Evolutionary conservation across 92 coral and sea anemone species (phyloP).

Genomic region (Bergia puertoricense): DNA sequence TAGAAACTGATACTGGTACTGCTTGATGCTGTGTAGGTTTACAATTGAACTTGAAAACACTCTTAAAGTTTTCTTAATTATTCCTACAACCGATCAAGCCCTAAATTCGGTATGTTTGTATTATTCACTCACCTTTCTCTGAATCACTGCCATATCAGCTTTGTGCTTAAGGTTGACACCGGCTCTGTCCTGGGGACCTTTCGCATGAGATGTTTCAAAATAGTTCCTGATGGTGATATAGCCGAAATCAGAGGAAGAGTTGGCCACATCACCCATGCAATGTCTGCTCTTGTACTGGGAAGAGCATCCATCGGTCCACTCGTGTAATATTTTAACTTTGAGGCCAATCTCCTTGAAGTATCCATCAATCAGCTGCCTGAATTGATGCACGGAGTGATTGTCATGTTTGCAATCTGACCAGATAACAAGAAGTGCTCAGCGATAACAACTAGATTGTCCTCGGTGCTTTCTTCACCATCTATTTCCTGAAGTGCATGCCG

Average conservation of each 20-base stretch:
- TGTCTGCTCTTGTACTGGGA: slow-evolving; percentile 60
- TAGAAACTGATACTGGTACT: no score
- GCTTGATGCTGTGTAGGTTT: no score
- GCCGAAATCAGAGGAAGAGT: slow-evolving; percentile 43
- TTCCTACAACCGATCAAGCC: no score
- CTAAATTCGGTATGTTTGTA: no score
- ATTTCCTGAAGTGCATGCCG: no score
- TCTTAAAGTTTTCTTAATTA: no score
- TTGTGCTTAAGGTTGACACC: slow-evolving; percentile 64
- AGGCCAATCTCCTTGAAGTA: slow-evolving; percentile 33
- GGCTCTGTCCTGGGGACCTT: slow-evolving; percentile 71
- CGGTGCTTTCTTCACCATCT: no score
- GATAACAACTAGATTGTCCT: no score
- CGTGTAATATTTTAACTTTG: slow-evolving; percentile 44
- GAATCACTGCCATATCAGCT: slow-evolving; percentile 48
- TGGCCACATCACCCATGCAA: slow-evolving; percentile 54
- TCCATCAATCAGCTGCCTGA: neutral
- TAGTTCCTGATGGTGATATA: slow-evolving; percentile 37
- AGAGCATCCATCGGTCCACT: slow-evolving; percentile 60
- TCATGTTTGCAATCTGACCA: slow-evolving; percentile 26
- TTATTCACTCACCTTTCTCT: slow-evolving; percentile 35
- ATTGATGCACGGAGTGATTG: slow-evolving; percentile 21
- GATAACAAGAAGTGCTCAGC: neutral
- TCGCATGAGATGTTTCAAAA: slow-evolving; percentile 60
- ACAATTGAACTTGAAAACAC: no score